Conservation (phyloP, 2,888 invertebrate genomes). For the Fabriciana adippe region DNA sequence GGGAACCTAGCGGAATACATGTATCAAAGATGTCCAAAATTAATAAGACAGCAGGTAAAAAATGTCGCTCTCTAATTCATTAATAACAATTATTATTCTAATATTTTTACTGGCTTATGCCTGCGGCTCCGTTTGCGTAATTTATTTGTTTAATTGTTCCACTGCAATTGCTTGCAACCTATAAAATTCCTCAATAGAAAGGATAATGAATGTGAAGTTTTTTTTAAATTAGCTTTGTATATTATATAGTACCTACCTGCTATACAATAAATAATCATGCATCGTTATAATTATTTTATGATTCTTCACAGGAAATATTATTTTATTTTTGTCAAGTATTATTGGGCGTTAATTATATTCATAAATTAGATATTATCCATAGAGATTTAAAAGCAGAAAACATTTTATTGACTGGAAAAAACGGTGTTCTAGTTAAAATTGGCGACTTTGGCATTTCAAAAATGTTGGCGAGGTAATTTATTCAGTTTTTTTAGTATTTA, state of each 20-base stretch:
- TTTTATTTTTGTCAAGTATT: slow-evolving; percentile 88
- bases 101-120: not conserved
- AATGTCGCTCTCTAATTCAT: not conserved
- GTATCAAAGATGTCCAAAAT: slow-evolving; percentile 77
- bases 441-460: slow-evolving; percentile 94
- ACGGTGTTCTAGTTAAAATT: slow-evolving; percentile 87
- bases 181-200: no score
- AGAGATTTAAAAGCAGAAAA: slow-evolving; percentile 93
- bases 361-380: slow-evolving; percentile 89
- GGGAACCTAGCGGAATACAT: slow-evolving; percentile 89
- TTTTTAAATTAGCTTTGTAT: no score
- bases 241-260: no score
- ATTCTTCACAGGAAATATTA: slow-evolving; percentile 83
- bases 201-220: no score
- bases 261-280: no score
- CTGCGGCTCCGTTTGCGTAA: not conserved
- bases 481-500: not conserved
- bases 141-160: not conserved
- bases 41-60: slow-evolving; percentile 83
- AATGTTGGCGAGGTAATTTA: slow-evolving; percentile 82
- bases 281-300: not conserved
- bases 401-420: slow-evolving; percentile 87
- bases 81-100: not conserved
- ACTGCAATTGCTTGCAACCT: not conserved
- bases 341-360: slow-evolving; percentile 90